Conservation (phyloP, 92 coral and sea anemone genomes). For the Palythoa grandis region DNA sequence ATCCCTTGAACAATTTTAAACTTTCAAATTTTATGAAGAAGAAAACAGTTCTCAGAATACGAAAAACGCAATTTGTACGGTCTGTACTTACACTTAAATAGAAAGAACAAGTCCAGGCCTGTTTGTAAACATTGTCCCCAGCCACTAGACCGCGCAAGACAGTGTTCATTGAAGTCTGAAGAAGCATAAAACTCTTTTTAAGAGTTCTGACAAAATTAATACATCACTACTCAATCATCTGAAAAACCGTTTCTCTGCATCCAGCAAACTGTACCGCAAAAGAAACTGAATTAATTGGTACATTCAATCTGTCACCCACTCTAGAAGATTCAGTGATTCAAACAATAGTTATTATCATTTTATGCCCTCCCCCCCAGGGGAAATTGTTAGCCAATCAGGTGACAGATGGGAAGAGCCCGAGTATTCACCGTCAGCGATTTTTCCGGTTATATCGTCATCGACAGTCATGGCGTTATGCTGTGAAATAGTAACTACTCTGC, state of each 20-base stretch:
- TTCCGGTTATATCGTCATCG: conserved; percentile 53
- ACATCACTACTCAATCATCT: neutral
- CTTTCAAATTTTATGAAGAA: neutral
- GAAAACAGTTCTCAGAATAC: neutral
- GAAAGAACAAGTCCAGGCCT: conserved; percentile 34
- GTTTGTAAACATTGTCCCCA: conserved; percentile 41
- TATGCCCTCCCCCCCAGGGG: conserved; percentile 47
- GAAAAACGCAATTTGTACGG: neutral
- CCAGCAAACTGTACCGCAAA: neutral
- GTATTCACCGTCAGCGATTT: conserved; percentile 48
- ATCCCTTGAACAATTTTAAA: neutral
- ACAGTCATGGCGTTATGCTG: conserved; percentile 47
- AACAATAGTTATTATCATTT: conserved; percentile 9
- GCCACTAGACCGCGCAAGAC: conserved; percentile 2
- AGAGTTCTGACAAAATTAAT: neutral
- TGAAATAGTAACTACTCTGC: conserved; percentile 20
- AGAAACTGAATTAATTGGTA: neutral
- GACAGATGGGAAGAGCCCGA: conserved; percentile 42
- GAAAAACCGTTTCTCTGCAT: neutral
- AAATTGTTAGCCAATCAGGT: conserved; percentile 34
- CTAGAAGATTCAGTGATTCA: neutral
- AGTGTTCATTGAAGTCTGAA: neutral
- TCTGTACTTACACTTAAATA: neutral
- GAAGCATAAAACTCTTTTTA: neutral
- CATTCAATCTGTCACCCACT: conserved; percentile 1